Conservation (phyloP, 2,797 vertebrate species). For the Catostomus latipinnis region DNA sequence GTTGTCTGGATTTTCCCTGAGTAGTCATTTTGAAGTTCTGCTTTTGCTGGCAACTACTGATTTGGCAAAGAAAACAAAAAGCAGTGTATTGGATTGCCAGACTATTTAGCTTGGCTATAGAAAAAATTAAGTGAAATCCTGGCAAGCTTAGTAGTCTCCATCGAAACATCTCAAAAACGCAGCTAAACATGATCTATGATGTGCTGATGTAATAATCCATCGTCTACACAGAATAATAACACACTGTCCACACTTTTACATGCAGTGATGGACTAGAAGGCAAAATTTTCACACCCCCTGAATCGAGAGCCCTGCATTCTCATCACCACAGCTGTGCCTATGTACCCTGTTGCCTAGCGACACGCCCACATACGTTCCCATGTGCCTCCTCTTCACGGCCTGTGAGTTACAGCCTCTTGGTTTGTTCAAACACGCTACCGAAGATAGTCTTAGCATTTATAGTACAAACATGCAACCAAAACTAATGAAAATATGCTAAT, state of each 20-base stretch:
- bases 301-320: constrained; percentile 52
- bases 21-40: constrained; percentile 3
- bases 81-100: constrained; percentile 1
- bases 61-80: constrained; percentile 19
- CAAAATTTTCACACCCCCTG: constrained; percentile 47
- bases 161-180: background rate
- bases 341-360: constrained; percentile 75
- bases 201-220: constrained; percentile 17
- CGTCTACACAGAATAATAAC: background rate
- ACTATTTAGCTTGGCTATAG: background rate
- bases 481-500: background rate
- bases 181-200: constrained; percentile 9
- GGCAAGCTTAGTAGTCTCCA: constrained; percentile 14
- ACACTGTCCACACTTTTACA: constrained; percentile 1
- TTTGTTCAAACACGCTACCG: constrained; percentile 10
- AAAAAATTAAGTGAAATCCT: constrained; percentile 20
- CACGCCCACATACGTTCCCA: constrained; percentile 68
- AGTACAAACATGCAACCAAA: background rate
- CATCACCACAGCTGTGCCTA: constrained; percentile 50
- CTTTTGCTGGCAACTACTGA: background rate
- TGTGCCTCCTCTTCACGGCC: constrained; percentile 58
- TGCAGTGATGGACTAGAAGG: background rate
- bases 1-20: constrained; percentile 28
- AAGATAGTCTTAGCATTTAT: background rate
- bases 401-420: constrained; percentile 34